Evolutionary conservation across 2,113 vertebrate genomes (phyloP).

Genomic region (Pelmatolapia mariae): DNA sequence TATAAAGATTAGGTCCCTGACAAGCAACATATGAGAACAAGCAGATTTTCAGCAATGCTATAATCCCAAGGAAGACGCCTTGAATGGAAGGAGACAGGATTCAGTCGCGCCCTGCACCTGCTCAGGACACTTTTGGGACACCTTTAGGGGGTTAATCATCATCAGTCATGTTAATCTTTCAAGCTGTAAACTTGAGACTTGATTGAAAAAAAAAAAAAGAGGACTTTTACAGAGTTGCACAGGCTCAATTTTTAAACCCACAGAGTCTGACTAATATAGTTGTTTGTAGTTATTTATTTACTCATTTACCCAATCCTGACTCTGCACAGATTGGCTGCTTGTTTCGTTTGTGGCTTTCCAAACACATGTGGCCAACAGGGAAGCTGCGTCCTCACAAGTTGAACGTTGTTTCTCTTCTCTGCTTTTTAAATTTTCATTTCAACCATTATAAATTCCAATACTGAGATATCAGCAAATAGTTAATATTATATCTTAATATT

Average conservation of each 20-base stretch:
- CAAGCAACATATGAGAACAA: neutral
- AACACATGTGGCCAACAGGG: neutral
- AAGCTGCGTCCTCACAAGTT: accelerated
- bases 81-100: neutral
- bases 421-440: neutral
- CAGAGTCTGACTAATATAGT: no score
- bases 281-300: neutral
- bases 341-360: neutral
- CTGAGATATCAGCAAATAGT: neutral
- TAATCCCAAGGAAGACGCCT: neutral
- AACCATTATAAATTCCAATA: neutral
- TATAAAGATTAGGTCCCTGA: neutral
- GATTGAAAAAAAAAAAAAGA: neutral
- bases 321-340: neutral
- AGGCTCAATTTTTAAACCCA: neutral
- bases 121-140: neutral
- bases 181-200: neutral
- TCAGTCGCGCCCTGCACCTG: neutral
- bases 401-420: neutral
- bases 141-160: neutral
- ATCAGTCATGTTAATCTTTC: neutral
- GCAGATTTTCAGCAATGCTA: neutral
- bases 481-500: neutral
- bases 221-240: neutral
- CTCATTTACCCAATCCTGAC: neutral